Evolutionary conservation across 2,797 vertebrate species (phyloP).

Genomic region (Poeciliopsis infans): DNA sequence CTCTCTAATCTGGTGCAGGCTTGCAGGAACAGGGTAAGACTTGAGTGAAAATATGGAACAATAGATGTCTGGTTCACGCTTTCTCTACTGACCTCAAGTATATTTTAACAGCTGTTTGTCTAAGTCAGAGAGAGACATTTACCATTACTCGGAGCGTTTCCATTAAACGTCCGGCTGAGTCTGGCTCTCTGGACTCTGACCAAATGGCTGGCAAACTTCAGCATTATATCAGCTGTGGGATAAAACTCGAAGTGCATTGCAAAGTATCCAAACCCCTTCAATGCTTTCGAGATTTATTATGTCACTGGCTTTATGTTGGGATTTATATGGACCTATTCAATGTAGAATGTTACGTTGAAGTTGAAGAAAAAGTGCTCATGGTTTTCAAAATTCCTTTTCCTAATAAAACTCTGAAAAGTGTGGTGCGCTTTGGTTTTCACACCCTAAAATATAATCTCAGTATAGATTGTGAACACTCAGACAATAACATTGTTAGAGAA

Average conservation of each 20-base stretch:
- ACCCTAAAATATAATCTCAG: background rate
- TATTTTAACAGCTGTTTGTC: constrained; percentile 52
- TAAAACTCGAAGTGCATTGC: background rate
- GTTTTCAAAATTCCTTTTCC: background rate
- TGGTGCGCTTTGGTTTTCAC: background rate
- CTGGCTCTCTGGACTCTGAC: constrained; percentile 51
- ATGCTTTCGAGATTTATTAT: background rate
- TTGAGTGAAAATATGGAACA: constrained; percentile 55
- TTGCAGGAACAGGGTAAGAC: constrained; percentile 28
- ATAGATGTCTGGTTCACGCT: constrained; percentile 60
- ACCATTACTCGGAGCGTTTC: constrained; percentile 51
- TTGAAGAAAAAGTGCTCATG: background rate
- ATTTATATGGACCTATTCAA: background rate
- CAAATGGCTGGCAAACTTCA: constrained; percentile 46
- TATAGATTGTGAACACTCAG: background rate
- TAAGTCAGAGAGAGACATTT: constrained; percentile 55
- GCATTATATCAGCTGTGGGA: constrained; percentile 13
- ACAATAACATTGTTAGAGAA: background rate
- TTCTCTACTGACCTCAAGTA: constrained; percentile 39
- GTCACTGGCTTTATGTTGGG: background rate
- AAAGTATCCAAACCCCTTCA: background rate
- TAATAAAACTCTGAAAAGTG: background rate
- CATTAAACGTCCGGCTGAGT: constrained; percentile 28
- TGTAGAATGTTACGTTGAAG: background rate
- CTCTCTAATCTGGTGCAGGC: constrained; percentile 26